Base-by-base conservation (phyloP, 2,113 vertebrate species). In the Seriola quinqueradiata region DNA sequence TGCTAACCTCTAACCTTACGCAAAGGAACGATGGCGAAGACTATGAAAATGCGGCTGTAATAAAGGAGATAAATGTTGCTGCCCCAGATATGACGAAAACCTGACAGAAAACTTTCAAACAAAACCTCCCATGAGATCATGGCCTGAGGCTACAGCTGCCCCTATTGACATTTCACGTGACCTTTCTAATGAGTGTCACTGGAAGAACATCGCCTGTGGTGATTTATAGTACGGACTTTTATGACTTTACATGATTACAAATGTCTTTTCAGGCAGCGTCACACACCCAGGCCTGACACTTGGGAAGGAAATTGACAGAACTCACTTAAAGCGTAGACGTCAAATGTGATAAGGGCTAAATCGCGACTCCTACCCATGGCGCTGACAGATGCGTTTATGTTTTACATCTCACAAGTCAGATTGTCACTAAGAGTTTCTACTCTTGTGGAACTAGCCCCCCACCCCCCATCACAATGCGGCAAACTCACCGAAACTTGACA, bases 91-190 rank as follows among this genome's bases (percentile, higher is more conserved):
- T 48, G 74, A 59, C 1, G 25, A 46, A 70, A 48, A 17, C 0
- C 10, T 12, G 4, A 9, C n/a, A n/a, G 48, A 80, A n/a, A 23
- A 11, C 40, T 66, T 71, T 67, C 34, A 60, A 66, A 85, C 40
- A 69, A 72, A 32, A 8, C 9, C 25, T 79, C 77, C 32, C 6
- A 14, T 78, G 75, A 36, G 74, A 84, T 71, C 32, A 59, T 48
- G 11, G 78, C 86, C 88, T 52, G 32, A 13, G 78, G 89, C 88
- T 70, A 60, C 36, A 48, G 46, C 82, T 90, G 84, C 81, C 77
- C 89, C 67, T 63, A 61, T 25, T 90, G 89, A 89, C 90, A 91
- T 93, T 93, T 93, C 40, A 73, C 36, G 19, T 85, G 85, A 92
- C 92, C 89, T 93, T 91, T 88, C 50, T 40, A 76, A 46, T 34